Evolutionary conservation across 2,113 vertebrate genomes (phyloP).

Genomic region (Galbula dea): DNA sequence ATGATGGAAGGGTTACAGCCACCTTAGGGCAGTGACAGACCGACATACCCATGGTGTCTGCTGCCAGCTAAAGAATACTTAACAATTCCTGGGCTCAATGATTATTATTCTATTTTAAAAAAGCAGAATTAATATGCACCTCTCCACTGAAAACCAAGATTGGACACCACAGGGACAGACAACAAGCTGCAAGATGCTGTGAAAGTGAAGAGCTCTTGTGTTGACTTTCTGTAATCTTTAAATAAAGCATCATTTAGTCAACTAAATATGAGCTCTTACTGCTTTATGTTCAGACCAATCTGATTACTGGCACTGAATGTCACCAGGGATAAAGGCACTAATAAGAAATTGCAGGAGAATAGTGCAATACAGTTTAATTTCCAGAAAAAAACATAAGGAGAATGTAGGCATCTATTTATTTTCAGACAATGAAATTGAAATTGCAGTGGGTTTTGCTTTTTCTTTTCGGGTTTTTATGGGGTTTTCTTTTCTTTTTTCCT

Average conservation of each 20-base stretch:
- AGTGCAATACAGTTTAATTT: background rate
- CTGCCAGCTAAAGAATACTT: background rate
- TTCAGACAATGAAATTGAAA: slow-evolving; percentile 25
- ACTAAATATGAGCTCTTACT: background rate
- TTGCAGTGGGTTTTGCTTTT: background rate
- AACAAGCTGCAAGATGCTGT: background rate
- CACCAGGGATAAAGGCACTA: background rate
- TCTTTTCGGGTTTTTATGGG: background rate
- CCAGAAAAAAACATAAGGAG: background rate
- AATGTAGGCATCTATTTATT: background rate
- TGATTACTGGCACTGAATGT: background rate
- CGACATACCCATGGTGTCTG: background rate
- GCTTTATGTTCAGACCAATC: background rate
- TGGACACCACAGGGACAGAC: background rate
- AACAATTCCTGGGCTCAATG: background rate
- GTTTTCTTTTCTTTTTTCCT: background rate
- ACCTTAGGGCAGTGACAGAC: background rate
- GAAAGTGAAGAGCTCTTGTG: background rate
- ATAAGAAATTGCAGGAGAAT: background rate
- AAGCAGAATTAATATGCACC: background rate
- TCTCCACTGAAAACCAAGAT: background rate
- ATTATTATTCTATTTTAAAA: background rate
- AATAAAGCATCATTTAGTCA: background rate
- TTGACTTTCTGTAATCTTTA: background rate
- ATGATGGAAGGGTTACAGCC: background rate